phyloP scores from a whole-genome alignment of 2,797 vertebrate genomes.

The Antennarius maculatus region DNA sequence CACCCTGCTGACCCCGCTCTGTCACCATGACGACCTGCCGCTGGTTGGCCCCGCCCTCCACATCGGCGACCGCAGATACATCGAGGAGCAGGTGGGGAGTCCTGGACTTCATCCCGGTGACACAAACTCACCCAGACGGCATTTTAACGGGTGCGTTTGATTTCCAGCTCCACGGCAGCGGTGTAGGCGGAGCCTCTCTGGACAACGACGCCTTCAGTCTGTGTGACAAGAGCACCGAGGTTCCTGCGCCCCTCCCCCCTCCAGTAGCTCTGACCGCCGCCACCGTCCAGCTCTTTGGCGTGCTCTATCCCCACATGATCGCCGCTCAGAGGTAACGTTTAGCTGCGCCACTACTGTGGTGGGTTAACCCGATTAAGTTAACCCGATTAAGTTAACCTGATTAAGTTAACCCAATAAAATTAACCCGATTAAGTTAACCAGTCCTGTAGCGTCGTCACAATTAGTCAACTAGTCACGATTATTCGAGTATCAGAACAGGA shows the following conservation, averaged over 20 bases:
- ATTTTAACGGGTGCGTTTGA: conserved; percentile 2
- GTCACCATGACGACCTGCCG: conserved; percentile 86
- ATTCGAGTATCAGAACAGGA: too few species aligned
- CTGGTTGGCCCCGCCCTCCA: conserved; percentile 83
- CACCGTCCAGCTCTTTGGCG: conserved; percentile 87
- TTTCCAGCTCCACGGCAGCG: conserved; percentile 81
- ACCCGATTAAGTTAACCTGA: background rate
- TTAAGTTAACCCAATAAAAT: background rate
- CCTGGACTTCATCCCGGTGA: background rate
- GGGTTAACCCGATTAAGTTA: background rate
- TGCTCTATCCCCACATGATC: conserved; percentile 84
- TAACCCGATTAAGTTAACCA: background rate
- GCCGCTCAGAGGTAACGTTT: conserved; percentile 85
- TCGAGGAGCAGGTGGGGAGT: conserved; percentile 88
- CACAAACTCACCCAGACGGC: background rate
- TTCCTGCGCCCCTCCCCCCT: conserved; percentile 86
- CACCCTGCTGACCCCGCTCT: conserved; percentile 86
- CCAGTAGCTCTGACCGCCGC: conserved; percentile 79
- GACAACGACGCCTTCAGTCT: conserved; percentile 89
- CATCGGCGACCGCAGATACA: conserved; percentile 85
- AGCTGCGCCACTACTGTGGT: too few species aligned
- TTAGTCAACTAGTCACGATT: too few species aligned
- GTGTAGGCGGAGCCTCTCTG: conserved; percentile 83
- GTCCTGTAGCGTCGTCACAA: too few species aligned
- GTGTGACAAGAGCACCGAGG: conserved; percentile 76